Percentiles rank a stretch among this genome's conserved stretches.
Conservation (phyloP, 2,888 invertebrate species). For the Orchestes rusci region DNA sequence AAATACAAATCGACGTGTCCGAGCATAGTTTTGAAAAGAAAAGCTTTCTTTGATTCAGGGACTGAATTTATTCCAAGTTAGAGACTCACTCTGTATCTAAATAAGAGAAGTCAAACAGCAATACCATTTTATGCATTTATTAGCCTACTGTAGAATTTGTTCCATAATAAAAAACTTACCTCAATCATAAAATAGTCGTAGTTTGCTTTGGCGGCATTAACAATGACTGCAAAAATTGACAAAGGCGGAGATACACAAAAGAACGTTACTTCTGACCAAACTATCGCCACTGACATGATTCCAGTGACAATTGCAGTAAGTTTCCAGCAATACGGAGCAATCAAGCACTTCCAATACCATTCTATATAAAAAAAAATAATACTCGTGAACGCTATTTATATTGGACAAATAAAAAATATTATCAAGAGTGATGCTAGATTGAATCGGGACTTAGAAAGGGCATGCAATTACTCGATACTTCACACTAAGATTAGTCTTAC, state of each 20-base stretch:
- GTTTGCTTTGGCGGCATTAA: conserved; percentile 68
- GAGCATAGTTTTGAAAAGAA: no score
- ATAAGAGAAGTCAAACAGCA: no score
- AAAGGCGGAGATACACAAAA: conserved; percentile 88
- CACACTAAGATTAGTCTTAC: conserved; percentile 42
- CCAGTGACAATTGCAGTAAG: conserved; percentile 64
- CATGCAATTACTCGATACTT: conserved; percentile 1
- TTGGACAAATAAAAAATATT: no score
- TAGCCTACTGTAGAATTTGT: no score
- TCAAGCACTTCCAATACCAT: conserved; percentile 94
- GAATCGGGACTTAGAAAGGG: no score
- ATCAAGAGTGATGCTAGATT: no score
- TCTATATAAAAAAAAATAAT: no score
- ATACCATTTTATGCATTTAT: conserved; percentile 1
- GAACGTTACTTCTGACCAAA: conserved; percentile 99
- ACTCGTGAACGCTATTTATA: no score
- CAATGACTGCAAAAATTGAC: conserved; percentile 93
- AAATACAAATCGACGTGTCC: no score
- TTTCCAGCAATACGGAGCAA: conserved; percentile 71
- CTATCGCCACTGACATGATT: conserved; percentile 79
- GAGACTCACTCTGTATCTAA: no score
- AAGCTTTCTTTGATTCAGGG: no score
- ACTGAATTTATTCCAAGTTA: no score
- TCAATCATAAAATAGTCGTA: conserved; percentile 95
- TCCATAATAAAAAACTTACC: conserved; percentile 47